Conservation (phyloP, 2,797 vertebrate genomes). For the Schizopygopsis pylzovi region DNA sequence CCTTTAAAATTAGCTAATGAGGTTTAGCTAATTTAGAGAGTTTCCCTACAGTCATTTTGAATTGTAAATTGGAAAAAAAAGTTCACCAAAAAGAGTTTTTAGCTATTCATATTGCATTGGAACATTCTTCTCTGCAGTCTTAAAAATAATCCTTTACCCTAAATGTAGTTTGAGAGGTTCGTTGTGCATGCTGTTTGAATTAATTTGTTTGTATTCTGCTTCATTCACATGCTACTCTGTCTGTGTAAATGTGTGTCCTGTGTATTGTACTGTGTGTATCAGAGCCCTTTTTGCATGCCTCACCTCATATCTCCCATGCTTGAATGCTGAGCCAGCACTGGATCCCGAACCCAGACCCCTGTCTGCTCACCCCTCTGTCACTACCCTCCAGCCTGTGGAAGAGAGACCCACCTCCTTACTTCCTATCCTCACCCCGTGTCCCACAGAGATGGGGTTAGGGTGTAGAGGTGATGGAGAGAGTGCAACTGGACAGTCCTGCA, state of each 20-base stretch:
- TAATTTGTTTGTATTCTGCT: slow-evolving; percentile 20
- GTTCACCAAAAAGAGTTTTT: not conserved
- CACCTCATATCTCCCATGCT: slow-evolving; percentile 69
- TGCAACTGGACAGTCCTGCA: slow-evolving; percentile 70
- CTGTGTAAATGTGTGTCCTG: slow-evolving; percentile 46
- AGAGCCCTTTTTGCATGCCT: slow-evolving; percentile 78
- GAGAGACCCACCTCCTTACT: slow-evolving; percentile 70
- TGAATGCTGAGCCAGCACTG: slow-evolving; percentile 60
- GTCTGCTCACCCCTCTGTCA: slow-evolving; percentile 57
- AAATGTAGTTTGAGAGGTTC: not conserved
- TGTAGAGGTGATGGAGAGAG: slow-evolving; percentile 61
- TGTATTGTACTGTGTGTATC: slow-evolving; percentile 66
- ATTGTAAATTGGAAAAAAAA: not conserved
- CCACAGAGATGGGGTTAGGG: not conserved
- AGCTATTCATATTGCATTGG: not conserved
- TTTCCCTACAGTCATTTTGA: not conserved
- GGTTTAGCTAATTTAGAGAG: no score
- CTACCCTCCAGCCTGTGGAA: slow-evolving; percentile 60
- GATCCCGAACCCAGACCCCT: slow-evolving; percentile 55
- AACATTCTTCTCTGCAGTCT: not conserved
- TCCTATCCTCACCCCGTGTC: slow-evolving; percentile 56
- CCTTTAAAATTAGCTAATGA: not conserved
- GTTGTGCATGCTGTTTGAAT: slow-evolving; percentile 22
- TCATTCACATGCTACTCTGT: not conserved
- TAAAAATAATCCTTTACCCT: not conserved